Percentiles rank a stretch among this genome's conserved stretches.
Evolutionary conservation across 2,113 vertebrate genomes (phyloP).

Genomic region (Scomber colias): DNA sequence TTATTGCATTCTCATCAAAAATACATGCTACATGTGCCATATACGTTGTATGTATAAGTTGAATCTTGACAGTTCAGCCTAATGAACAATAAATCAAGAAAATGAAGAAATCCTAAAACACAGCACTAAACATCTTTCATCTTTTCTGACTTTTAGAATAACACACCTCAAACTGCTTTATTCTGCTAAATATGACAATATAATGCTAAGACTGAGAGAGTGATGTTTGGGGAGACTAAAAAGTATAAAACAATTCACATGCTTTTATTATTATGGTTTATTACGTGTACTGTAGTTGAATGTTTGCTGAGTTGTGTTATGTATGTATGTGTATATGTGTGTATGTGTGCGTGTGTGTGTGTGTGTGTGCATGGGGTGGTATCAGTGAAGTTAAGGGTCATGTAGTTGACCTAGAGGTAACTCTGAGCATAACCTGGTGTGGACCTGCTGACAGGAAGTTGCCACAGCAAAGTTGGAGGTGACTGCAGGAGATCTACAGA

Average conservation of each 20-base stretch:
- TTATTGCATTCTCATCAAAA: too few species aligned
- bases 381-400: conserved; percentile 54
- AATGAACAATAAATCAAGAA: background rate
- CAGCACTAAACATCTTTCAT: background rate
- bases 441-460: conserved; percentile 75
- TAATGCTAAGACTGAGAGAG: background rate
- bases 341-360: background rate
- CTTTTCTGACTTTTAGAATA: too few species aligned
- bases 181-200: background rate
- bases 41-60: too few species aligned
- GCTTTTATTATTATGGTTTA: background rate
- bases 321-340: background rate
- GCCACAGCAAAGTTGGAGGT: conserved; percentile 52
- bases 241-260: background rate
- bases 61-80: background rate
- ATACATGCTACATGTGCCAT: too few species aligned
- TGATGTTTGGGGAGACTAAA: background rate
- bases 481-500: conserved; percentile 73
- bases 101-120: background rate
- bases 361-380: background rate
- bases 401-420: conserved; percentile 62
- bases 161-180: background rate
- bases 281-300: background rate
- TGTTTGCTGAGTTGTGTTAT: background rate
- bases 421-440: conserved; percentile 62